phyloP scores from a whole-genome alignment of 2,797 vertebrate genomes.

The Lepilemur ruficaudatus region DNA sequence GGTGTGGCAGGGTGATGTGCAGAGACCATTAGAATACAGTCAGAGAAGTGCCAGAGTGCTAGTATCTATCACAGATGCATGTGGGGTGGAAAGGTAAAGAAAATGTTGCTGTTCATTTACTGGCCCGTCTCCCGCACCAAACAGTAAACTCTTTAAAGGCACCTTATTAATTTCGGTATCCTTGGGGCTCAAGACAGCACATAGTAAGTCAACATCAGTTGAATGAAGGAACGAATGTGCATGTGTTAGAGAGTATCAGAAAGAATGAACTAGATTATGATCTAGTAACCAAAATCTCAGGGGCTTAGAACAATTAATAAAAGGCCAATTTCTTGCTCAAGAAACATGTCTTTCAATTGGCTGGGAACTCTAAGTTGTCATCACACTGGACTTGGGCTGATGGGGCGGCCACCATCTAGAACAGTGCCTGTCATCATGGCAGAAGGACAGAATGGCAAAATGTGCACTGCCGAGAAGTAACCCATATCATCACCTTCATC shows the following conservation, averaged over 20 bases:
- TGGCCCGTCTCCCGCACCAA: background rate
- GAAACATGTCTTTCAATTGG: background rate
- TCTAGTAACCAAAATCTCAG: background rate
- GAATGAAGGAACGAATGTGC: background rate
- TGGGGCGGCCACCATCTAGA: background rate
- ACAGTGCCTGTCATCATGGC: background rate
- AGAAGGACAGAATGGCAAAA: background rate
- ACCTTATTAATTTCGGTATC: background rate
- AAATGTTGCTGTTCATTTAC: background rate
- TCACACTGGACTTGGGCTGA: too few relatives aligned
- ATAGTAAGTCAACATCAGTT: background rate
- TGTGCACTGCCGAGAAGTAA: background rate
- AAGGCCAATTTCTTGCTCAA: background rate
- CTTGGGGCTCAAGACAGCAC: background rate
- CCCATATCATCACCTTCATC: background rate
- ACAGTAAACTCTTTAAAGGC: background rate
- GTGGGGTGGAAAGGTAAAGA: background rate
- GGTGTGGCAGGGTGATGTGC: background rate
- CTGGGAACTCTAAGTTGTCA: background rate
- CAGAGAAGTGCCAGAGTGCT: background rate
- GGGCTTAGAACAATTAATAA: background rate
- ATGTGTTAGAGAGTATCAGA: background rate
- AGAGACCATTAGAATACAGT: background rate
- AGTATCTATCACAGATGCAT: too few relatives aligned
- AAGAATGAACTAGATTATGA: background rate